Conservation (phyloP, 2,113 vertebrate genomes). For the Dryoscopus gambensis region DNA sequence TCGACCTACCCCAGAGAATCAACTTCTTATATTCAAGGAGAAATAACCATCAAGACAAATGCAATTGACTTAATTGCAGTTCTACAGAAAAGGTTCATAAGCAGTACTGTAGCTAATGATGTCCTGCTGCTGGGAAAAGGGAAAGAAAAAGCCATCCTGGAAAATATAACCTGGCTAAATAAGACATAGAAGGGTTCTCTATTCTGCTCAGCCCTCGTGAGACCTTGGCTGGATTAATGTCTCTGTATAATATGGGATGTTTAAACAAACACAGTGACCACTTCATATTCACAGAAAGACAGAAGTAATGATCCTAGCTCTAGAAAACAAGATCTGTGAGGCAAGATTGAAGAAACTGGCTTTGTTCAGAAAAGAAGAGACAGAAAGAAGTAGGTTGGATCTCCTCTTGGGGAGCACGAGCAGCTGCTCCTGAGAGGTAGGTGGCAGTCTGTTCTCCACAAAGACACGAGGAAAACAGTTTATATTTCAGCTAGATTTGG, state of each 20-base stretch:
- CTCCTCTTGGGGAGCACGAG: background rate
- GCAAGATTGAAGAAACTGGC: fast-evolving
- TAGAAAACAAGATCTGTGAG: background rate
- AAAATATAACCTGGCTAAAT: background rate
- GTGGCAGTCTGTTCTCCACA: background rate
- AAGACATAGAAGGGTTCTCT: background rate
- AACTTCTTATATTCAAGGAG: background rate
- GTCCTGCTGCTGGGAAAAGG: background rate
- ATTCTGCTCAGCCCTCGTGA: background rate
- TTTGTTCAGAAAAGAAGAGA: background rate
- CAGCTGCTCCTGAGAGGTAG: background rate
- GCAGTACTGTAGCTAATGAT: background rate
- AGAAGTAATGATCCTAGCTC: background rate
- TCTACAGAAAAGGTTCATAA: background rate
- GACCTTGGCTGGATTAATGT: background rate
- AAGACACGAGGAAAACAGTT: background rate
- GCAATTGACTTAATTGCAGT: background rate
- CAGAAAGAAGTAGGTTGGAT: background rate
- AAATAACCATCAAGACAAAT: background rate
- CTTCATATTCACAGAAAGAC: background rate
- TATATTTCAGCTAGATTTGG: background rate
- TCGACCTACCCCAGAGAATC: background rate
- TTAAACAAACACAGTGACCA: background rate
- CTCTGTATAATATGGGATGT: background rate
- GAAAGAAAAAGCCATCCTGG: background rate